Evolutionary conservation across 2,888 invertebrate genomes (phyloP).

Genomic region (Blera fallax): DNA sequence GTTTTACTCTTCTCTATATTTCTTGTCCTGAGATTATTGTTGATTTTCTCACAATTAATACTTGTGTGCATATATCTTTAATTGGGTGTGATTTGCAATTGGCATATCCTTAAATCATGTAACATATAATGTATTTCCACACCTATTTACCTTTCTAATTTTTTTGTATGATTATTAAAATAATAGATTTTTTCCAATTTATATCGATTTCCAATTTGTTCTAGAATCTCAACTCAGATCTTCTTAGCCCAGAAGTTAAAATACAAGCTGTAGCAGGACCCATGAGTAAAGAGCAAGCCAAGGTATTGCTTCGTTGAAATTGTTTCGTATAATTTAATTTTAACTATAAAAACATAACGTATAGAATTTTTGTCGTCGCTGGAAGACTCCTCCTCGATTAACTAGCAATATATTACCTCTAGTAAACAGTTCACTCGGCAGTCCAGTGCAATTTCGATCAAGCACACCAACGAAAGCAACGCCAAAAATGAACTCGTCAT

Average conservation of each 20-base stretch:
- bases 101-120: no score
- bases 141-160: no score
- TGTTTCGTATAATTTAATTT: not conserved
- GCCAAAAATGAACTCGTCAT: conserved; percentile 30
- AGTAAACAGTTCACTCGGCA: conserved; percentile 74
- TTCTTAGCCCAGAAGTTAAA: conserved; percentile 87
- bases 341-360: no score
- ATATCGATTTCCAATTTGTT: not conserved
- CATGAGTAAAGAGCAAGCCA: conserved; percentile 89
- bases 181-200: not conserved
- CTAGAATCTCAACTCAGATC: conserved; percentile 86
- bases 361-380: conserved; percentile 86
- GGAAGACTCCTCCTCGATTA: conserved; percentile 91
- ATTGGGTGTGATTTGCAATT: no score
- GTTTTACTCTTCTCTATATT: no score
- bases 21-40: no score
- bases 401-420: conserved; percentile 74
- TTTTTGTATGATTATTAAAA: no score
- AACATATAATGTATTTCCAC: no score
- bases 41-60: no score
- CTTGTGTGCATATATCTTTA: no score
- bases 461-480: conserved; percentile 74
- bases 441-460: conserved; percentile 61
- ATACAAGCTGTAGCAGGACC: conserved; percentile 95
- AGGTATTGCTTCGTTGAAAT: conserved; percentile 74